Conservation (phyloP, 1,140 invertebrate genomes). For the Apolygus lucorum region DNA sequence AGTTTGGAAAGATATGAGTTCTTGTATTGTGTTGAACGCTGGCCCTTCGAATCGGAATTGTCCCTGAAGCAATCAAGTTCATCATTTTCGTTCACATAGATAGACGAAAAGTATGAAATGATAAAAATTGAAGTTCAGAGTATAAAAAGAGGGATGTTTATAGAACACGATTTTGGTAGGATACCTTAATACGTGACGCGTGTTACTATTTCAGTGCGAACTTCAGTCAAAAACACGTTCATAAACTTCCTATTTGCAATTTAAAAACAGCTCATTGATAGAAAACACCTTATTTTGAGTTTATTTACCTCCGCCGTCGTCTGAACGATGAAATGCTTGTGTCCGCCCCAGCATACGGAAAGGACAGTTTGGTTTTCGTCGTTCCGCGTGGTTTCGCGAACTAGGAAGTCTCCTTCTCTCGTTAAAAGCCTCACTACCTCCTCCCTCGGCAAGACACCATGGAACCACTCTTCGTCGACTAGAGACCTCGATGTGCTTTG, state of each 20-base stretch:
- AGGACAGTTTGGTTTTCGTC: slow-evolving; percentile 87
- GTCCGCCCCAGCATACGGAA: slow-evolving; percentile 90
- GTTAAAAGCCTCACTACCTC: slow-evolving; percentile 85
- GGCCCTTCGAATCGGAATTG: slow-evolving; percentile 90
- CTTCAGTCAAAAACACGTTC: no score
- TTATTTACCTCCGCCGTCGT: slow-evolving; percentile 68
- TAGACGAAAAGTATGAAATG: no score
- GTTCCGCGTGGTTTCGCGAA: slow-evolving; percentile 87
- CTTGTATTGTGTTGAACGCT: slow-evolving; percentile 82
- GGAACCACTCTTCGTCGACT: slow-evolving; percentile 93
- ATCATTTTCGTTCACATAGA: no score
- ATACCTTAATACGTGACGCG: not conserved
- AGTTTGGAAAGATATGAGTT: slow-evolving; percentile 81
- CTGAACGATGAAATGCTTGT: slow-evolving; percentile 97
- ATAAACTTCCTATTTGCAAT: no score
- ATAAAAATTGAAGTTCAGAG: no score
- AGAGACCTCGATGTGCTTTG: slow-evolving; percentile 38
- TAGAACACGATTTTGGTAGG: not conserved
- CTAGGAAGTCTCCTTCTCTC: slow-evolving; percentile 87
- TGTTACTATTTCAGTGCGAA: no score
- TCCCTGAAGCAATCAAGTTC: slow-evolving; percentile 60
- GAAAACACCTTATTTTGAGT: not conserved
- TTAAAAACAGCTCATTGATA: not conserved
- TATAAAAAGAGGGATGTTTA: slow-evolving; percentile 21
- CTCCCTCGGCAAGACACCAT: slow-evolving; percentile 89